A percentile compares a stretch with the other conserved stretches of the same genome.
These are phyloP conservation scores for Loripinus fragilis DNA, from an alignment of 2,888 invertebrate species.

Conservation along the genomic window DNA sequence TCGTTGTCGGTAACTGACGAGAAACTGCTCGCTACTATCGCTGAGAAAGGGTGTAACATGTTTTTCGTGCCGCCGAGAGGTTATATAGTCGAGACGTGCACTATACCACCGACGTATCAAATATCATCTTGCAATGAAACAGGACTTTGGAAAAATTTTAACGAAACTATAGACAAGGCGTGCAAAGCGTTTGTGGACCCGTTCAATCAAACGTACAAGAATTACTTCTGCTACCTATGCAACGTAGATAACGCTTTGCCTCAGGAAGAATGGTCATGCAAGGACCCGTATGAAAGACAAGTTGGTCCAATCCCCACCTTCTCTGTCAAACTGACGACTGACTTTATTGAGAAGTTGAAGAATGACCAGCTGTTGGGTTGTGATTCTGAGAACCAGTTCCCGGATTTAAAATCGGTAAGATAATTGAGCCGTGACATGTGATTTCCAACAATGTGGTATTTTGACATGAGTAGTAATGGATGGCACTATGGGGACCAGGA, in stretches of 20 bases:
- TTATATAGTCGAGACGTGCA: neutral
- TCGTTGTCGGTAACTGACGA: no score
- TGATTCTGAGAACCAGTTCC: no score
- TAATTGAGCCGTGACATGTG: no score
- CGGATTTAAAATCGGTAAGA: no score
- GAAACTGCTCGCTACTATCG: no score
- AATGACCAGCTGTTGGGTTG: no score
- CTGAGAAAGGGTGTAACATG: no score
- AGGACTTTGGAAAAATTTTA: neutral
- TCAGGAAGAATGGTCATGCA: neutral
- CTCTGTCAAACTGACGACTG: neutral
- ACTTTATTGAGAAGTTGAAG: no score
- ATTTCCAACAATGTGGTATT: no score
- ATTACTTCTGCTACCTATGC: neutral
- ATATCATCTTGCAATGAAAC: neutral
- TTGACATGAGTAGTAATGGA: no score
- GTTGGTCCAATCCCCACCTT: neutral
- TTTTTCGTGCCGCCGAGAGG: no score
- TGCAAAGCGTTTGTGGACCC: neutral
- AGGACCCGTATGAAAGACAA: neutral
- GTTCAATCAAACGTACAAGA: conserved; percentile 1
- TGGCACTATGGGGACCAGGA: no score
- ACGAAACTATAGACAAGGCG: neutral
- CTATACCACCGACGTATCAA: neutral
- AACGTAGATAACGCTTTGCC: neutral